Evolutionary conservation across 1,140 invertebrate genomes (phyloP).

Genomic region (Ooceraea biroi): DNA sequence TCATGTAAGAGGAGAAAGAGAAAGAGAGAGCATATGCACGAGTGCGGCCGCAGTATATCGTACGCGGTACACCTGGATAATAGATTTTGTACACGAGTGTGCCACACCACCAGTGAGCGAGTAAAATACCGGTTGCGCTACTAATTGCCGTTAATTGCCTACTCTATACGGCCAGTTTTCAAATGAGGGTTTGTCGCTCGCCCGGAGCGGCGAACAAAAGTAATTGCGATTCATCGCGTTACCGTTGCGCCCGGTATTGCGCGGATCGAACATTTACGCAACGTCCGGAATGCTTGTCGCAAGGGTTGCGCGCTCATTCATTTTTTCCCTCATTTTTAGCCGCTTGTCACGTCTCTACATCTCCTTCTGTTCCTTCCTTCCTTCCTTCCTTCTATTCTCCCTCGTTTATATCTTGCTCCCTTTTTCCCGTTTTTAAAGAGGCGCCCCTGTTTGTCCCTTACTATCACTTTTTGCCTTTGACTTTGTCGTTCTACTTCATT

Average conservation of each 20-base stretch:
- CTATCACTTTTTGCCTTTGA: constrained; percentile 25
- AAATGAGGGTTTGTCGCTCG: constrained; percentile 47
- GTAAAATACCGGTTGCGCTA: constrained; percentile 56
- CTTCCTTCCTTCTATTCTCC: not conserved
- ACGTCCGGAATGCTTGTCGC: not conserved
- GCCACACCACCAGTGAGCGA: constrained; percentile 38
- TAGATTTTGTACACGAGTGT: constrained; percentile 67
- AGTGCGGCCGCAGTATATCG: constrained; percentile 13
- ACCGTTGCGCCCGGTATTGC: constrained; percentile 15
- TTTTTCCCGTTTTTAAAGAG: constrained; percentile 10
- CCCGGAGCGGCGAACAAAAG: constrained; percentile 12
- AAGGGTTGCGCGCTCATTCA: not conserved
- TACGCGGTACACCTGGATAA: constrained; percentile 57
- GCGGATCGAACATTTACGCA: constrained; percentile 25
- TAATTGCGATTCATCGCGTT: constrained; percentile 51
- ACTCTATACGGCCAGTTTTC: constrained; percentile 64
- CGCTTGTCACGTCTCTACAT: constrained; percentile 12
- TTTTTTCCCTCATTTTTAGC: not conserved
- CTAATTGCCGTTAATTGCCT: constrained; percentile 67
- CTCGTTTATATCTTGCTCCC: constrained; percentile 20
- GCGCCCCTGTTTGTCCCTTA: constrained; percentile 22
- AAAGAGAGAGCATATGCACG: not conserved
- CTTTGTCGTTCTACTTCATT: constrained; percentile 17
- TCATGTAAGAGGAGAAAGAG: not conserved
- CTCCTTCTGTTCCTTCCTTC: no score